Conservation (phyloP, 2,888 invertebrate genomes). For the Amblyteles armatorius region DNA sequence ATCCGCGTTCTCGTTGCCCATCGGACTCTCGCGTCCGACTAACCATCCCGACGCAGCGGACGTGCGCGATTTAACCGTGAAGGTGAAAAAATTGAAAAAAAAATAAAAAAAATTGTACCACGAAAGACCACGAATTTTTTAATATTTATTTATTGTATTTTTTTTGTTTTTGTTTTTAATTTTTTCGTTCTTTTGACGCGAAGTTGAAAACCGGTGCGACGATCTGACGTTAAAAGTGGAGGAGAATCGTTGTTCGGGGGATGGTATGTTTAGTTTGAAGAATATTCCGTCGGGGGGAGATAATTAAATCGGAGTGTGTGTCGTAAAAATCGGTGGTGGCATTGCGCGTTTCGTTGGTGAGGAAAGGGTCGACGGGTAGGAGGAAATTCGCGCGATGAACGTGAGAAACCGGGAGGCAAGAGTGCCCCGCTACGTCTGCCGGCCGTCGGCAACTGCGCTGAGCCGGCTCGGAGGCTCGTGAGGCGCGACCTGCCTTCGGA, state of each 20-base stretch:
- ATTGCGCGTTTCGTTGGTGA: not conserved
- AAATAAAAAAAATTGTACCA: not conserved
- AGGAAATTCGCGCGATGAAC: constrained; percentile 42
- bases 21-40: not conserved
- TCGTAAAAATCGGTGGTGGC: not conserved
- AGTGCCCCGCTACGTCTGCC: constrained; percentile 53
- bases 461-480: constrained; percentile 54
- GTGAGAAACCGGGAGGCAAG: constrained; percentile 35
- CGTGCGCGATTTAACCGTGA: not conserved
- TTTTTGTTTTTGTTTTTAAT: not conserved
- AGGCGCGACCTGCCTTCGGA: constrained; percentile 14
- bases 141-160: not conserved
- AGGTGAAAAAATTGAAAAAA: not conserved
- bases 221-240: not conserved
- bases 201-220: not conserved
- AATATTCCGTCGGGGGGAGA: not conserved
- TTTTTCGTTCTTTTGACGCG: not conserved
- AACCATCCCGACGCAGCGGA: not conserved
- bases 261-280: not conserved
- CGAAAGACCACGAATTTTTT: not conserved
- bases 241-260: not conserved
- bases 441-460: constrained; percentile 64
- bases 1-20: not conserved
- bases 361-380: not conserved
- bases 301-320: not conserved